Percentiles rank a stretch among this genome's conserved stretches.
These are phyloP conservation scores for Heterochromis multidens DNA, from an alignment of 2,113 vertebrate genomes.

Conservation along the genomic window DNA sequence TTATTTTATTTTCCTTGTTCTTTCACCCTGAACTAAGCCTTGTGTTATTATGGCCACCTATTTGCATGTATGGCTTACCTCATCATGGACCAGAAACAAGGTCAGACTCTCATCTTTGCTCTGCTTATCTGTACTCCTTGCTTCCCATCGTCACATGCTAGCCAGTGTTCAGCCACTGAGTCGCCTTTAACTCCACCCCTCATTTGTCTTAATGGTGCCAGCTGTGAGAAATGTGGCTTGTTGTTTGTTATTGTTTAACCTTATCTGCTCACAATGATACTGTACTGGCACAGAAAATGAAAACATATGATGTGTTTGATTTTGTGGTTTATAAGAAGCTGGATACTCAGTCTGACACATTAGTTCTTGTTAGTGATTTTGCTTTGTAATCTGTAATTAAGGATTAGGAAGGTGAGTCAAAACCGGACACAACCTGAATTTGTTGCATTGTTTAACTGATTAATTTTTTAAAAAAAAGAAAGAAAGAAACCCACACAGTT, in stretches of 20 bases:
- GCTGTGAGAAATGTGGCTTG: background rate
- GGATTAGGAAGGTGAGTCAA: background rate
- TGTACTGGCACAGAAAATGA: background rate
- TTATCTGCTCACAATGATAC: background rate
- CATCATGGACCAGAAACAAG: background rate
- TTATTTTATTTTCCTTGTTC: background rate
- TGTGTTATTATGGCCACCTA: background rate
- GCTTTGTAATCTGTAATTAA: background rate
- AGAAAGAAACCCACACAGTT: background rate
- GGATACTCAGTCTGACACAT: background rate
- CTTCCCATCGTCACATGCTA: background rate
- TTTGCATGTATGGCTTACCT: slow-evolving; percentile 50
- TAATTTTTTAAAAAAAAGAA: background rate
- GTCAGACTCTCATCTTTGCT: background rate
- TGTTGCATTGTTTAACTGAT: background rate
- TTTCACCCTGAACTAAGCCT: background rate
- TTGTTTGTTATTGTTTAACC: background rate
- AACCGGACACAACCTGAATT: background rate
- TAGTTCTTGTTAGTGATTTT: background rate
- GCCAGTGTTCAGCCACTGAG: background rate
- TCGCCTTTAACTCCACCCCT: background rate
- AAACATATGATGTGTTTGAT: background rate
- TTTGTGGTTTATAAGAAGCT: background rate
- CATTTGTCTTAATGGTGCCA: background rate
- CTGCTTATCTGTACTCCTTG: background rate